These are phyloP conservation scores for Nettapus auritus DNA, from an alignment of 2,113 vertebrate genomes.

Conservation along the genomic window DNA sequence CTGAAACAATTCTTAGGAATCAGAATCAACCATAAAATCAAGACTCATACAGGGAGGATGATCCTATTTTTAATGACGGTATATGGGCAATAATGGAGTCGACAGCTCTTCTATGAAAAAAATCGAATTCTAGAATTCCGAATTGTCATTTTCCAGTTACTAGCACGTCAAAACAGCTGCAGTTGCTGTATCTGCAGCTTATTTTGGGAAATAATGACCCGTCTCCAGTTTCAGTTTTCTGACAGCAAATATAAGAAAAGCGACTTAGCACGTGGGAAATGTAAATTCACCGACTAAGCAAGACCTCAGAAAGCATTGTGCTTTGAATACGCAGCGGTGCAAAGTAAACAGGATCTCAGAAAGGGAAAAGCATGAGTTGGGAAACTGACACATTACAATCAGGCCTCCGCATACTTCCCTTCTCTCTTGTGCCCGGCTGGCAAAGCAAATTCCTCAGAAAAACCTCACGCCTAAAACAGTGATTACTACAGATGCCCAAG, in stretches of 20 bases:
- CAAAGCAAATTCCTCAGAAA: not conserved
- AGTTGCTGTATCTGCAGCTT: not conserved
- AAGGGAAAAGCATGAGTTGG: not conserved
- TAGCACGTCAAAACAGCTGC: not conserved
- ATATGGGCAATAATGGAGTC: not conserved
- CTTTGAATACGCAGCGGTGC: not conserved
- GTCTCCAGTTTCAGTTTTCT: not conserved
- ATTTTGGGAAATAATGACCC: not conserved
- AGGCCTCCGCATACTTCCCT: not conserved
- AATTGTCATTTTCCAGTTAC: not conserved
- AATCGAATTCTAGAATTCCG: not conserved
- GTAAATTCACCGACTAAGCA: not conserved
- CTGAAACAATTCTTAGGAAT: not conserved
- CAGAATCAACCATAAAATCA: not conserved
- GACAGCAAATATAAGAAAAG: not conserved
- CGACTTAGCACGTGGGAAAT: not conserved
- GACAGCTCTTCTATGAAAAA: not conserved
- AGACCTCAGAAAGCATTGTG: not conserved
- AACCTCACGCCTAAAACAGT: not conserved
- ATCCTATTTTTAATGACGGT: not conserved
- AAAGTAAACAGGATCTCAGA: conserved; percentile 15
- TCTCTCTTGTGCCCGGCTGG: not conserved
- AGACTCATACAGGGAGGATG: not conserved
- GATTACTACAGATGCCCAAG: not conserved
- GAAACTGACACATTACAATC: not conserved